Conservation (phyloP, 2,888 invertebrate genomes). For the Anthophora plumipes region DNA sequence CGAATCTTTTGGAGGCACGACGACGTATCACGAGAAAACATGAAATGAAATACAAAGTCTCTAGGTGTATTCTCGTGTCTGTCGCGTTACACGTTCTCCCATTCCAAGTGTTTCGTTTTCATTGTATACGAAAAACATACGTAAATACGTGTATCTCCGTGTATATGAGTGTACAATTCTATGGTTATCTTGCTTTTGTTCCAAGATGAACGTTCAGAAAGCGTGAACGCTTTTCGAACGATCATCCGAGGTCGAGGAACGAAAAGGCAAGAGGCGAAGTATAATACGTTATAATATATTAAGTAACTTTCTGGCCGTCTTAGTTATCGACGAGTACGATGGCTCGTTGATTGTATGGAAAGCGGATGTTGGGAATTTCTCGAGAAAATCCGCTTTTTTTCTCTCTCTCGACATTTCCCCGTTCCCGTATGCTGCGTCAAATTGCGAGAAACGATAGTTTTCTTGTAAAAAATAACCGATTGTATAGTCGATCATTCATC, state of each 20-base stretch:
- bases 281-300: conserved; percentile 66
- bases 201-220: conserved; percentile 42
- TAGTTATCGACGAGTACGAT: conserved; percentile 64
- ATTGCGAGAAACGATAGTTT: conserved; percentile 32
- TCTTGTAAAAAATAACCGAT: not conserved
- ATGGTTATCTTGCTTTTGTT: conserved; percentile 32
- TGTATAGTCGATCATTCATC: too few relatives aligned
- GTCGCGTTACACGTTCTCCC: not conserved
- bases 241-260: conserved; percentile 36
- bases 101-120: conserved; percentile 34
- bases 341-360: conserved; percentile 71
- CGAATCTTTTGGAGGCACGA: conserved; percentile 42
- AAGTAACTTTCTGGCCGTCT: conserved; percentile 80
- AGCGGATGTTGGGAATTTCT: conserved; percentile 49
- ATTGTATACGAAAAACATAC: conserved; percentile 6
- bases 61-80: not conserved
- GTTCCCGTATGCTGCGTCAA: conserved; percentile 16
- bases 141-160: conserved; percentile 3
- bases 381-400: too few relatives aligned
- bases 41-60: not conserved
- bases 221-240: not conserved
- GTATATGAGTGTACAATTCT: conserved; percentile 2
- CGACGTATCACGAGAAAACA: conserved; percentile 21
- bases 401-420: not conserved
- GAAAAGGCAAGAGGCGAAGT: conserved; percentile 38